Conservation (phyloP, 2,113 vertebrate species). For the Crotophaga sulcirostris region DNA sequence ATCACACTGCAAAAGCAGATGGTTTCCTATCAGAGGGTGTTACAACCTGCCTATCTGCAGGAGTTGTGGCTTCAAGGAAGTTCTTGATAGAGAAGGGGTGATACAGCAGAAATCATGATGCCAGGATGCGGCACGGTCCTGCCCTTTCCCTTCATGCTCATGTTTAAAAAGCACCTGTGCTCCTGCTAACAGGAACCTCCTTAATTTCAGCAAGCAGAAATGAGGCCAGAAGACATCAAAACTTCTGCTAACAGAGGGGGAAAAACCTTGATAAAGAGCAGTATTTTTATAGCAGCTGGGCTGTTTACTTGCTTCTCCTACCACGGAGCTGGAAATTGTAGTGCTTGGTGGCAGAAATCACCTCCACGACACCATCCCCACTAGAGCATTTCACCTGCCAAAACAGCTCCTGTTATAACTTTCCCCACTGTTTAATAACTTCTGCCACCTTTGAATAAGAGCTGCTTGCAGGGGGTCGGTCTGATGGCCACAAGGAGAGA, state of each 20-base stretch:
- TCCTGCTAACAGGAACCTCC: not conserved
- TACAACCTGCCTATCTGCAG: not conserved
- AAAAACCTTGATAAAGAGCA: not conserved
- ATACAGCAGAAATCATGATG: not conserved
- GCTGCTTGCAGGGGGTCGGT: not conserved
- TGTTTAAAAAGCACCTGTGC: not conserved
- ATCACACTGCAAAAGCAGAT: not conserved
- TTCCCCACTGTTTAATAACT: not conserved
- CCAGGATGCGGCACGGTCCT: not conserved
- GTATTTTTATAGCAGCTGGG: accelerated
- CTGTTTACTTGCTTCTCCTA: not conserved
- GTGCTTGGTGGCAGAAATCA: not conserved
- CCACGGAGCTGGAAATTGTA: not conserved
- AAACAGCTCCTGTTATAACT: not conserved
- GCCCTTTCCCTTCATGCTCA: not conserved
- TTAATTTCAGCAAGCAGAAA: not conserved
- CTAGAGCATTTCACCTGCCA: not conserved
- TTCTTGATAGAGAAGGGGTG: accelerated
- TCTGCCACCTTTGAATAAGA: not conserved
- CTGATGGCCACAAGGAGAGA: not conserved
- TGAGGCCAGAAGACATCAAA: not conserved
- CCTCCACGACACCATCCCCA: not conserved
- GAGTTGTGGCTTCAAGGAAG: not conserved
- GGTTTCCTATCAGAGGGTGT: not conserved
- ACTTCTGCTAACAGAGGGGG: not conserved